phyloP scores from a whole-genome alignment of 2,113 vertebrate species.

The Aphyosemion australe region DNA sequence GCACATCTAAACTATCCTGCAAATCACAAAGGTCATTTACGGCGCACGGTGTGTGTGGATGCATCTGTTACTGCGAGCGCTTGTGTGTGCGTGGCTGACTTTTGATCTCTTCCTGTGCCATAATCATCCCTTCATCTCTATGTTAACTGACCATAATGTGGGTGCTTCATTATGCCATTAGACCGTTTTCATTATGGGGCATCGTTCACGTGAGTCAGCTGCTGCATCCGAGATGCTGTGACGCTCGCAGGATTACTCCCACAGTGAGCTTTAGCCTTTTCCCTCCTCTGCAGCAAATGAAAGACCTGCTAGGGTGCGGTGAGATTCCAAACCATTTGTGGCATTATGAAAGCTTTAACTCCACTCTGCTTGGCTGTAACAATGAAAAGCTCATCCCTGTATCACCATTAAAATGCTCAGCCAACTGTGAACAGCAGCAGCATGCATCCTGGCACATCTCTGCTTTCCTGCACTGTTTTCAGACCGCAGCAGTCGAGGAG shows the following conservation, averaged over 20 bases:
- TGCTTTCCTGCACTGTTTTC: conserved; percentile 36
- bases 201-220: conserved; percentile 53
- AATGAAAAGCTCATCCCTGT: conserved; percentile 46
- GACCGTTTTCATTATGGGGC: conserved; percentile 61
- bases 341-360: conserved; percentile 57
- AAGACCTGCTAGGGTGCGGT: conserved; percentile 33
- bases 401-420: conserved; percentile 36
- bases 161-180: conserved; percentile 59
- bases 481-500: conserved; percentile 21
- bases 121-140: conserved; percentile 57
- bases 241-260: conserved; percentile 49
- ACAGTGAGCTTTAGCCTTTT: conserved; percentile 33
- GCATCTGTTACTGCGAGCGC: conserved; percentile 13
- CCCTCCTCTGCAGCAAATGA: conserved; percentile 47
- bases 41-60: conserved; percentile 13
- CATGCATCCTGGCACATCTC: conserved; percentile 17
- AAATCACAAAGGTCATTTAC: conserved; percentile 60
- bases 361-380: conserved; percentile 28
- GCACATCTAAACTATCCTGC: conserved; percentile 61
- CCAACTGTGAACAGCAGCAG: conserved; percentile 45
- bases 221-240: conserved; percentile 26
- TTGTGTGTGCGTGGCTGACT: conserved; percentile 32
- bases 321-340: conserved; percentile 31
- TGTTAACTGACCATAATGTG: conserved; percentile 59
- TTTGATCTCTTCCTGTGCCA: conserved; percentile 47